phyloP scores from a whole-genome alignment of 1,140 invertebrate species.

The Drosophila obscura region DNA sequence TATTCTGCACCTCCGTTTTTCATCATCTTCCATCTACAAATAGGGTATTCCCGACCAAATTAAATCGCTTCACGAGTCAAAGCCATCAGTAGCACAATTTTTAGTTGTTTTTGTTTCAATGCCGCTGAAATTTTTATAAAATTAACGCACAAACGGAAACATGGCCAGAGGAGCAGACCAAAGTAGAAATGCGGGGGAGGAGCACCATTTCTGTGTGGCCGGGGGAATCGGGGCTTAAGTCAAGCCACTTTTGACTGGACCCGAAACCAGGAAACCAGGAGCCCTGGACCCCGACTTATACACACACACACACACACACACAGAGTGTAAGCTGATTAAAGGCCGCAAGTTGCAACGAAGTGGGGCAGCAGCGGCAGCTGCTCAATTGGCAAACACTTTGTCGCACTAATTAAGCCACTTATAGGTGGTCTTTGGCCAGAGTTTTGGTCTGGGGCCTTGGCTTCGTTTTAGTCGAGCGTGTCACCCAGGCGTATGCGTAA shows the following conservation, averaged over 20 bases:
- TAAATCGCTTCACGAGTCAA: slow-evolving; percentile 6
- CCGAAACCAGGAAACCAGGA: not conserved
- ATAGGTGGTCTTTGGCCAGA: slow-evolving; percentile 35
- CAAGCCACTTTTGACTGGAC: not conserved
- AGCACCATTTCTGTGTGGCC: slow-evolving; percentile 9
- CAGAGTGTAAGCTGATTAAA: slow-evolving; percentile 55
- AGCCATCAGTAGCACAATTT: no score
- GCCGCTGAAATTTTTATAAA: slow-evolving; percentile 15
- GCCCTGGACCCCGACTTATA: not conserved
- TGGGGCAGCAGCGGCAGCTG: slow-evolving; percentile 1
- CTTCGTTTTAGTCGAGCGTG: slow-evolving; percentile 24
- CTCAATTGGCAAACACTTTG: slow-evolving; percentile 71
- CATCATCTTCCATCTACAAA: no score
- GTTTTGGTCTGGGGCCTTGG: slow-evolving; percentile 31
- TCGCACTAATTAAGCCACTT: slow-evolving; percentile 71
- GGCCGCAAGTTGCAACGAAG: slow-evolving; percentile 26
- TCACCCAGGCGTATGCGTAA: slow-evolving; percentile 55
- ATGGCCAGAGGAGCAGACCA: not conserved
- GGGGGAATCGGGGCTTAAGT: slow-evolving; percentile 39
- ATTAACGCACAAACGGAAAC: not conserved
- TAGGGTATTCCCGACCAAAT: no score
- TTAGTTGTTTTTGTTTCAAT: not conserved
- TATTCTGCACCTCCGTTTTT: no score
- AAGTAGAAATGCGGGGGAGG: slow-evolving; percentile 14
- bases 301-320: not conserved